Percentiles rank a stretch among this genome's conserved stretches.
phyloP scores from a whole-genome alignment of 1,140 invertebrate genomes.

The Mya arenaria region DNA sequence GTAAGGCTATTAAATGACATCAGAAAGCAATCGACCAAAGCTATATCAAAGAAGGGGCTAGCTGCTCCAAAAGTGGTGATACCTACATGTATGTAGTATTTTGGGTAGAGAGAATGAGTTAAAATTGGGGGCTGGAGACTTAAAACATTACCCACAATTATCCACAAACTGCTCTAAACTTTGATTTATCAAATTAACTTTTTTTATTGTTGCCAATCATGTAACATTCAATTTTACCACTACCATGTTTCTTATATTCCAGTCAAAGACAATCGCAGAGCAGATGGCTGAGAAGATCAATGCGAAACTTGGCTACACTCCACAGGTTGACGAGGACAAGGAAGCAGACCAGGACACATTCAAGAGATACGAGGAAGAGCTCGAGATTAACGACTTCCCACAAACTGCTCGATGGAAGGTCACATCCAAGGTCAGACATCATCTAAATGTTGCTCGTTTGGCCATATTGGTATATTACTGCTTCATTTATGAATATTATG shows the following conservation, averaged over 20 bases:
- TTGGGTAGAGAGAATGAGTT: too few species aligned
- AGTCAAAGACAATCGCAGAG: conserved; percentile 82
- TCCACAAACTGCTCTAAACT: too few species aligned
- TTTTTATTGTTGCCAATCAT: too few species aligned
- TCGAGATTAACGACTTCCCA: conserved; percentile 99
- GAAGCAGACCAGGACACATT: conserved; percentile 78
- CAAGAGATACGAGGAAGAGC: conserved; percentile 97
- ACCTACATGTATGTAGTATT: too few species aligned
- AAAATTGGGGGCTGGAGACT: too few species aligned
- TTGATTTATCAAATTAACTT: too few species aligned
- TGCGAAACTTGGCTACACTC: conserved; percentile 98
- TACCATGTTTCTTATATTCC: conserved; percentile 33
- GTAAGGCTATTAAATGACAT: too few species aligned
- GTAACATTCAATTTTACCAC: background rate
- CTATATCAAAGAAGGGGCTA: background rate
- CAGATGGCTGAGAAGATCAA: conserved; percentile 95
- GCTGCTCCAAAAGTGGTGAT: background rate
- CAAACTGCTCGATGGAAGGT: conserved; percentile 99
- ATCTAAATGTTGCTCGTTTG: background rate
- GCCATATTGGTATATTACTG: background rate
- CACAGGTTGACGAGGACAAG: conserved; percentile 89
- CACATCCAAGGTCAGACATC: conserved; percentile 91
- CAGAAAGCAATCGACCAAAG: background rate
- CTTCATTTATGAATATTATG: conserved; percentile 45
- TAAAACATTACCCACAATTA: too few species aligned